A percentile compares a stretch with the other conserved stretches of the same genome.
Evolutionary conservation across 2,113 vertebrate species (phyloP).

Genomic region (Macroglossus sobrinus): DNA sequence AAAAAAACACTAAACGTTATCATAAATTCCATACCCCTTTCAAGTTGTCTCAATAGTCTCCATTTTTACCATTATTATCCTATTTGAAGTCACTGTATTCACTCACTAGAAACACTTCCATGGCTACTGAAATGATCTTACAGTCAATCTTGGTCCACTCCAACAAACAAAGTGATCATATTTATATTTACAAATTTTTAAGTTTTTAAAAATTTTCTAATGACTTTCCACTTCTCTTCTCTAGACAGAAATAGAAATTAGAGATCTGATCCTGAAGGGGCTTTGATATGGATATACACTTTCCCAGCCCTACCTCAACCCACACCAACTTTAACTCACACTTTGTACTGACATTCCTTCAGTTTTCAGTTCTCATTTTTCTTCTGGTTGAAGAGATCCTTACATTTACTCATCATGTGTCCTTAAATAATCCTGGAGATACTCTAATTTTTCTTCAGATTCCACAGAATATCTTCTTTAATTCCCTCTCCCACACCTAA

Average conservation of each 20-base stretch:
- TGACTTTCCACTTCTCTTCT: neutral
- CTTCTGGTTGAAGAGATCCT: neutral
- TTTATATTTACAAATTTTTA: neutral
- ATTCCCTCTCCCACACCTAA: neutral
- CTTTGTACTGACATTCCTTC: neutral
- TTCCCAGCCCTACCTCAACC: neutral
- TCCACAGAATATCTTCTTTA: neutral
- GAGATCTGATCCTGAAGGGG: too few species aligned
- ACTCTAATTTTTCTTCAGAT: neutral
- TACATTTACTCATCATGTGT: fast-evolving
- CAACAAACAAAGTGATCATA: neutral
- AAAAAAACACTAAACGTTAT: neutral
- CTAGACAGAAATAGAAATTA: neutral
- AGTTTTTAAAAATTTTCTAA: neutral
- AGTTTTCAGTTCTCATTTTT: neutral
- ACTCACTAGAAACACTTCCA: neutral
- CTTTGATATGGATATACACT: neutral
- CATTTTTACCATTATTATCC: neutral
- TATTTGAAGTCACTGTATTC: neutral
- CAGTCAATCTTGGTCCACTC: neutral
- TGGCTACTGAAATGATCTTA: neutral
- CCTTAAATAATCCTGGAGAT: neutral
- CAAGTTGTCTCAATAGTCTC: neutral
- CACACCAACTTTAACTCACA: neutral
- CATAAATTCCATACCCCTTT: neutral